These are phyloP conservation scores for Cryptoblepharus egeriae DNA, from an alignment of 2,797 vertebrate genomes.

Conservation along the genomic window DNA sequence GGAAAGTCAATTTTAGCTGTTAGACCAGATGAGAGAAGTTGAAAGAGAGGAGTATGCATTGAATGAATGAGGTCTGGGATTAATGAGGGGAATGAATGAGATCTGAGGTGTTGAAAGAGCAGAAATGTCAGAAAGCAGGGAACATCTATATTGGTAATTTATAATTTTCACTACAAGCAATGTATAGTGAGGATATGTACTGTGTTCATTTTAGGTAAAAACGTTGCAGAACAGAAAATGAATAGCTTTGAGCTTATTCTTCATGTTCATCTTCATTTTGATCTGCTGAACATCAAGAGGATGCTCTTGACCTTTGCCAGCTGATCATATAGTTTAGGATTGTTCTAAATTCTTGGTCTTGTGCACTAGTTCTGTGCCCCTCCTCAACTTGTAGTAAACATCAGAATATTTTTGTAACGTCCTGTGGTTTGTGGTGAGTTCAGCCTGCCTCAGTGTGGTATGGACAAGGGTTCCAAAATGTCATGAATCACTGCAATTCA, in stretches of 20 bases:
- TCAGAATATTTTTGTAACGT: background rate
- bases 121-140: too few relatives aligned
- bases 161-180: background rate
- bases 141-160: constrained; percentile 1
- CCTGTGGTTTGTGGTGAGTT: background rate
- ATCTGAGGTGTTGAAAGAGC: too few relatives aligned
- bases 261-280: background rate
- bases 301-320: background rate
- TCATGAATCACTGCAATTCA: background rate
- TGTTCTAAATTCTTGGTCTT: background rate
- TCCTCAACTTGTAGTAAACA: background rate
- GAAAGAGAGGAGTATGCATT: too few relatives aligned
- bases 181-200: background rate
- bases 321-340: background rate
- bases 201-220: background rate
- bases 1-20: too few relatives aligned
- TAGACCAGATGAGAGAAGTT: too few relatives aligned
- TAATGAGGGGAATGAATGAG: too few relatives aligned
- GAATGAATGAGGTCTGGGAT: too few relatives aligned
- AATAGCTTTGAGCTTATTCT: background rate
- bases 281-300: background rate
- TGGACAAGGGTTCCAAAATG: constrained; percentile 7
- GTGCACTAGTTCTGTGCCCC: background rate
- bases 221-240: background rate
- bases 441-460: background rate